These are phyloP conservation scores for Acleris holmiana DNA, from an alignment of 2,888 invertebrate species.

Conservation along the genomic window DNA sequence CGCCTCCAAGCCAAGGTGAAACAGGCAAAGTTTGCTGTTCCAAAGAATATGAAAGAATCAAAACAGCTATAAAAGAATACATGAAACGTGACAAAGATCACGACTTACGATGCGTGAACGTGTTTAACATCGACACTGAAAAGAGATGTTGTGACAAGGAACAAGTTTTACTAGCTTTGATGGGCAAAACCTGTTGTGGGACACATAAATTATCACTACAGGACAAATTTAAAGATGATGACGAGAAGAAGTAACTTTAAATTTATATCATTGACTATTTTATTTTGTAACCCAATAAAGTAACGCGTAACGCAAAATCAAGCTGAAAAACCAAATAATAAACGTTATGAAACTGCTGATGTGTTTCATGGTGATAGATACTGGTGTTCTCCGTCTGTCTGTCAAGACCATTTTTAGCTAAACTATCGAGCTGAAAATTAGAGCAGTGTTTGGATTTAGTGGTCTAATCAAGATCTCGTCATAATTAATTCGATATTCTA, in stretches of 20 bases:
- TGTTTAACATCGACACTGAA: conserved; percentile 72
- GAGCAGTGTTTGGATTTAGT: no score
- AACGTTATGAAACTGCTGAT: no score
- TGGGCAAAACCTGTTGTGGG: conserved; percentile 73
- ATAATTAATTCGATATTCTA: no score
- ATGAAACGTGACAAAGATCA: conserved; percentile 68
- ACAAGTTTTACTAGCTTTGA: conserved; percentile 60
- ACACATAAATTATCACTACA: conserved; percentile 71
- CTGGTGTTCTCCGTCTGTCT: no score
- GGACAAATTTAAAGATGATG: conserved; percentile 60
- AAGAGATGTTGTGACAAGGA: conserved; percentile 77
- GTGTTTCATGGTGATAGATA: no score
- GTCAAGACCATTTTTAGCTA: no score
- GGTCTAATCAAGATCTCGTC: no score
- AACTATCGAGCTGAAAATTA: no score
- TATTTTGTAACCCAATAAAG: conserved; percentile 77
- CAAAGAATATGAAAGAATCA: conserved; percentile 75
- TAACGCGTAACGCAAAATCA: conserved; percentile 25
- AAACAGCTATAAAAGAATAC: conserved; percentile 72
- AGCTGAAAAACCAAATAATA: conserved; percentile 42
- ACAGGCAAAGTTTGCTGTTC: conserved; percentile 79
- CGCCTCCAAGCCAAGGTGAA: conserved; percentile 69
- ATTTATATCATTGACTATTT: conserved; percentile 60
- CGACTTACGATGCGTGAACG: conserved; percentile 72
- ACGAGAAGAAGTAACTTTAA: conserved; percentile 46